A percentile compares a stretch with the other conserved stretches of the same genome.
These are phyloP conservation scores for Rhincodon typus DNA, from an alignment of 2,797 vertebrate genomes.

Conservation along the genomic window DNA sequence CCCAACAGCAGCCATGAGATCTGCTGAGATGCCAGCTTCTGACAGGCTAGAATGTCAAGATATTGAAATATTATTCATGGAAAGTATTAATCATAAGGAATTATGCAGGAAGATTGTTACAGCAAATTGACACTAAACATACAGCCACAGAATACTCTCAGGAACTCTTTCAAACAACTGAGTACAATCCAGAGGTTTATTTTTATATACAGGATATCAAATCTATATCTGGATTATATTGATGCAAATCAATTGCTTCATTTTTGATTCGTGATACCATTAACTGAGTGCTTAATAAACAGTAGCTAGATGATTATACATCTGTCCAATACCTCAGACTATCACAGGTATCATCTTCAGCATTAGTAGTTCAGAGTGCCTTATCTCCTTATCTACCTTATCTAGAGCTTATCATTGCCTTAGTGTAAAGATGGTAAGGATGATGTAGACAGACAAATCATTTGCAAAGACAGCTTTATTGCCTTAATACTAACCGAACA, in stretches of 20 bases:
- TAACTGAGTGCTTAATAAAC: not conserved
- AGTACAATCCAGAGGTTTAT: not conserved
- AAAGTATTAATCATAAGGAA: not conserved
- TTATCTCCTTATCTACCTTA: not conserved
- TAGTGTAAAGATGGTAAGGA: not conserved
- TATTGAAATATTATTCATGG: not conserved
- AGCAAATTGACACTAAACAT: not conserved
- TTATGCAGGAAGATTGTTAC: not conserved
- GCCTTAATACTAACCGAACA: not conserved
- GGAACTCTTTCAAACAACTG: not conserved
- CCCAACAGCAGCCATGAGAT: no score
- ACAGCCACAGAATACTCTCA: not conserved
- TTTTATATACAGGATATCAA: not conserved
- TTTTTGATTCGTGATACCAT: not conserved
- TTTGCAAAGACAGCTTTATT: not conserved
- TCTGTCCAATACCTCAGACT: not conserved
- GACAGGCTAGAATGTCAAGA: not conserved
- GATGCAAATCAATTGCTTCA: not conserved
- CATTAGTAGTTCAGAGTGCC: not conserved
- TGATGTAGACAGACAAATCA: not conserved
- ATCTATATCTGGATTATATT: not conserved
- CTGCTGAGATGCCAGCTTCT: not conserved
- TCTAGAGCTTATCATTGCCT: not conserved
- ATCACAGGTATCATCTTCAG: not conserved
- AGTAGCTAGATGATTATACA: not conserved